A percentile compares a stretch with the other conserved stretches of the same genome.
Conservation (phyloP, 2,113 vertebrate species). For the rat (Rattus norvegicus) region DNA sequence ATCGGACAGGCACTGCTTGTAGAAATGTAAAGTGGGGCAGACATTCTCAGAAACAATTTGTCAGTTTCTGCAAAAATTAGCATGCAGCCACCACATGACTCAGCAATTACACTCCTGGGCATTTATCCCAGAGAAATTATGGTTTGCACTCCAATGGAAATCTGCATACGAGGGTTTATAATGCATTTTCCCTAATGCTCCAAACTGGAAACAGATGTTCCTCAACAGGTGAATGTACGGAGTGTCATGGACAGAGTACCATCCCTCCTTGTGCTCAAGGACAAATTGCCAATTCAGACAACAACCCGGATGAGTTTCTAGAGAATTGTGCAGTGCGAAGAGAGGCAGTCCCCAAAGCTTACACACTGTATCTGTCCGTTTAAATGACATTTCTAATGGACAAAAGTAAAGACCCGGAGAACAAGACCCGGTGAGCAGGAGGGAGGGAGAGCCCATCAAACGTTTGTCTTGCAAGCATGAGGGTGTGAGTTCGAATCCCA, state of each 20-base stretch:
- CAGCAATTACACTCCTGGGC: background rate
- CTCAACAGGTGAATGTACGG: background rate
- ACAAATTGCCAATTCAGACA: background rate
- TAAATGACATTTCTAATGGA: background rate
- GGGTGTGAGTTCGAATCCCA: background rate
- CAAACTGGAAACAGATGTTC: constrained; percentile 19
- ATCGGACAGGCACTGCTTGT: background rate
- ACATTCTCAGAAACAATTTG: constrained; percentile 21
- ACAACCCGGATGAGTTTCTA: background rate
- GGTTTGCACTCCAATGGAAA: background rate
- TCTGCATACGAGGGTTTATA: background rate
- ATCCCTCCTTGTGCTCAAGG: background rate
- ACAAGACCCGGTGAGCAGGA: background rate
- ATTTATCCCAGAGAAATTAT: constrained; percentile 52
- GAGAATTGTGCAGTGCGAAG: background rate
- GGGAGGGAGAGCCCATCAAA: too few relatives aligned
- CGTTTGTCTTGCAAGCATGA: background rate
- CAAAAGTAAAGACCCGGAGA: background rate
- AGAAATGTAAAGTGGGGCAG: background rate
- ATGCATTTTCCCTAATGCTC: background rate
- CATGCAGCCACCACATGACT: background rate
- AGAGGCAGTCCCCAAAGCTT: background rate
- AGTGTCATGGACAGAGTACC: background rate
- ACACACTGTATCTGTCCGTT: background rate
- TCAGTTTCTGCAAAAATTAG: constrained; percentile 51